Conservation (phyloP, 2,113 vertebrate genomes). For the Trichomycterus rosablanca region DNA sequence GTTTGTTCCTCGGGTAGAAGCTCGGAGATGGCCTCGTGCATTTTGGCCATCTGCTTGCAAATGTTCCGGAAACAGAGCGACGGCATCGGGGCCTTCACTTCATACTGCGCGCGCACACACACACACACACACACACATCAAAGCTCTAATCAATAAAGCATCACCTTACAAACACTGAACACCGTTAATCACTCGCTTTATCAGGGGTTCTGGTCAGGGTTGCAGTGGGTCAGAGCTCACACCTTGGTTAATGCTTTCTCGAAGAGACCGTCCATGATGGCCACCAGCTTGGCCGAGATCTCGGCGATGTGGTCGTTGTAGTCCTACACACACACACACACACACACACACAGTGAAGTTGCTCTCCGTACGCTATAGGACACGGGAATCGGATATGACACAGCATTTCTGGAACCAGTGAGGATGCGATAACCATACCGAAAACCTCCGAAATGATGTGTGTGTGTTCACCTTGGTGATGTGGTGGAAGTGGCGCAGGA, state of each 20-base stretch:
- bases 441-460: not conserved
- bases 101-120: constrained; percentile 72
- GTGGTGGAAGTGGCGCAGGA: constrained; percentile 95
- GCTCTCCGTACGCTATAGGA: too few species aligned
- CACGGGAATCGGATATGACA: too few species aligned
- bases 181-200: too few species aligned
- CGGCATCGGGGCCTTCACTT: constrained; percentile 96
- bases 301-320: constrained; percentile 96
- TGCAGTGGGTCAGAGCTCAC: constrained; percentile 27
- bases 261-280: constrained; percentile 96
- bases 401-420: too few species aligned
- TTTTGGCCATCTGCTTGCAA: constrained; percentile 96
- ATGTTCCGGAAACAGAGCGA: constrained; percentile 91
- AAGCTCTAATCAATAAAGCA: too few species aligned
- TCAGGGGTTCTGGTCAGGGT: not conserved
- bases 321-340: constrained; percentile 70
- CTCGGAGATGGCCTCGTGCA: constrained; percentile 95
- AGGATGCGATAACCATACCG: too few species aligned
- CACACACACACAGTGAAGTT: not conserved
- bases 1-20: constrained; percentile 93
- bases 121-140: not conserved
- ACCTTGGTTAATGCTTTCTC: constrained; percentile 95
- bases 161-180: too few species aligned
- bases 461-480: constrained; percentile 87
- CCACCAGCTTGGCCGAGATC: constrained; percentile 93